Base-by-base conservation (phyloP, 2,113 vertebrate genomes). In the Ictidomys tridecemlineatus region DNA sequence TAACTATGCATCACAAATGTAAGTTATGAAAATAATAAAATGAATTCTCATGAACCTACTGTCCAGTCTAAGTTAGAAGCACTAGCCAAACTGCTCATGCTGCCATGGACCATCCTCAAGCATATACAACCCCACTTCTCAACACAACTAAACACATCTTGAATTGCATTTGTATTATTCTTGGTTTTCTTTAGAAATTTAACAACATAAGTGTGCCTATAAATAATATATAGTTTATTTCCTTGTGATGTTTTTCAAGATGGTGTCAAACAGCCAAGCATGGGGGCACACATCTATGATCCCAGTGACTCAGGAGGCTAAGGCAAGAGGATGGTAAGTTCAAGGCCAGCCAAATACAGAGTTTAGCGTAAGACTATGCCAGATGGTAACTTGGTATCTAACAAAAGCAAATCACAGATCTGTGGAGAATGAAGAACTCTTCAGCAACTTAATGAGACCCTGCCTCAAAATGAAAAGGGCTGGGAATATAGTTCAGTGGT, bases 161-260 rank as follows among this genome's bases (percentile, higher is more conserved):
- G n/a, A 73, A 73, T 28, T 48, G 4, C 53, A 22, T 34, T 37
- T 12, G 12, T 45, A 30, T 6, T 67, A n/a, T 56, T 76, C 86
- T n/a, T 56, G 30, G n/a, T 13, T 51, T 76, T 58, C 32, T 37
- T 42, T 85, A 63, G 28, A 48, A 65, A 32, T 67, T 87, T 87
- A 22, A 78, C 14, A 4, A 53, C 20, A 51, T 5, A 20, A 80
- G 16, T 32, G 18, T 63, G 48, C 24, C 13, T 48, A 18, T n/a
- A 89, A 42, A 56, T 74, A n/a, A 77, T 30, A 85, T 22, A 8
- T 32, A 56, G 4, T 37, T 74, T 65, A 79, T 61, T 94, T 72
- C 53, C 67, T 9, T 34, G 32, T 53, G 74, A 67, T 34, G 39
- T 95, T 8, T 8, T 94, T 86, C 45, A 80, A 87, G 76, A 88